phyloP scores from a whole-genome alignment of 2,888 invertebrate species.

The Xanthorhoe spadicearia region DNA sequence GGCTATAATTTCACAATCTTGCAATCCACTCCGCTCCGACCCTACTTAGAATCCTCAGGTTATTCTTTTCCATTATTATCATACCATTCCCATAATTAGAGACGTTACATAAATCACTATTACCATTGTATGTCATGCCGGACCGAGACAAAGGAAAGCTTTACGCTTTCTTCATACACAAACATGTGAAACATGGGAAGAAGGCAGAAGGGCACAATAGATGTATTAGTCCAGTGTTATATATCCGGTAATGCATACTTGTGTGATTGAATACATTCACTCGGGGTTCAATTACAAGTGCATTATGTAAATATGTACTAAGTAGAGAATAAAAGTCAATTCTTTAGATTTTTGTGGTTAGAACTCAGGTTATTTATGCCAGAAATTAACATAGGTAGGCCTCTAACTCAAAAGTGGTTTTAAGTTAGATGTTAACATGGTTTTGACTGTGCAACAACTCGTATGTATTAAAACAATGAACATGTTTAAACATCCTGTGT shows the following conservation, averaged over 20 bases:
- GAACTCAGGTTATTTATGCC: no score
- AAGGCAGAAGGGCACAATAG: slow-evolving; percentile 33
- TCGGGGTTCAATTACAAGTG: not conserved
- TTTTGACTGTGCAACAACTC: no score
- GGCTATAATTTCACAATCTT: no score
- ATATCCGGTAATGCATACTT: slow-evolving; percentile 25
- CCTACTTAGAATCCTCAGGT: slow-evolving; percentile 1
- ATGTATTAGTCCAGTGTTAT: slow-evolving; percentile 32
- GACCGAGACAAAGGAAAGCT: slow-evolving; percentile 42
- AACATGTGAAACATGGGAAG: slow-evolving; percentile 43
- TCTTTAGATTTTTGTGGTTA: no score
- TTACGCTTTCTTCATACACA: slow-evolving; percentile 48
- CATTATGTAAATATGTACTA: slow-evolving; percentile 4
- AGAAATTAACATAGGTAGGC: no score
- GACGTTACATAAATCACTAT: slow-evolving; percentile 39
- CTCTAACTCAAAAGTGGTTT: not conserved
- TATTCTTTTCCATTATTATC: slow-evolving; percentile 9
- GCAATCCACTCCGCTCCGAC: no score
- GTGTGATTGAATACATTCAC: not conserved
- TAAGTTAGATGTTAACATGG: no score
- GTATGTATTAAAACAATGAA: no score
- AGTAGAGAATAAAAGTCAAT: no score
- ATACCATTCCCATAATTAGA: slow-evolving; percentile 32
- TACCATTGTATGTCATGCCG: slow-evolving; percentile 28
- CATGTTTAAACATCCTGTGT: not conserved